Conservation (phyloP, 2,888 invertebrate species). For the Pammene fasciana region DNA sequence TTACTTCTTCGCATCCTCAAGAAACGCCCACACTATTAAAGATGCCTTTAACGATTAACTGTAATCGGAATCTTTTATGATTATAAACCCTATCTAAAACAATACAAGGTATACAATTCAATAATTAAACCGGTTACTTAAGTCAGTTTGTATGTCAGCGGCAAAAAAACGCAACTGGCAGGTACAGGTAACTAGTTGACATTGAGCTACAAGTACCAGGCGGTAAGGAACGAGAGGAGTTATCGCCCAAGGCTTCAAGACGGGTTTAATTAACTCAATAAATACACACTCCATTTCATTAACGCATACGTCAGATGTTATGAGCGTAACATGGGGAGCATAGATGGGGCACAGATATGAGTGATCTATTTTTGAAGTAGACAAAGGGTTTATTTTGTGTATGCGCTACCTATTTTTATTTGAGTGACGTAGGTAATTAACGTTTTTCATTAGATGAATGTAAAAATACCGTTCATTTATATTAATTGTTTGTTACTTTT, state of each 20-base stretch:
- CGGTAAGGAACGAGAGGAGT: slow-evolving; percentile 27
- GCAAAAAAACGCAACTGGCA: slow-evolving; percentile 20
- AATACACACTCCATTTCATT: slow-evolving; percentile 82
- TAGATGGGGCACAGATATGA: slow-evolving; percentile 32
- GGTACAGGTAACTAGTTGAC: slow-evolving; percentile 23
- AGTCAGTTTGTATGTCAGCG: background rate
- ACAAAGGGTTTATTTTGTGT: slow-evolving; percentile 24
- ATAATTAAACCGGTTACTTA: background rate
- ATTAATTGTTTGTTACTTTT: no score
- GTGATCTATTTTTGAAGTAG: slow-evolving; percentile 25
- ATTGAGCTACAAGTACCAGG: slow-evolving; percentile 31
- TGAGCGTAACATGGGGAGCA: slow-evolving; percentile 55
- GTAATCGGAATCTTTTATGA: background rate
- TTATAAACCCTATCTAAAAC: background rate
- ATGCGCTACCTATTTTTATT: background rate
- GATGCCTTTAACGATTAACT: slow-evolving; percentile 14
- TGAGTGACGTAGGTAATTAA: no score
- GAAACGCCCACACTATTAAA: slow-evolving; percentile 26
- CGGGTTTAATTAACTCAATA: slow-evolving; percentile 82
- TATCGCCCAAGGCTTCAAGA: slow-evolving; percentile 61
- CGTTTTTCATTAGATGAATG: no score
- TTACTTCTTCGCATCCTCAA: slow-evolving; percentile 12
- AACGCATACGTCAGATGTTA: slow-evolving; percentile 80
- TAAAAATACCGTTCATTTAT: no score
- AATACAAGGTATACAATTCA: background rate